A percentile compares a stretch with the other conserved stretches of the same genome.
Evolutionary conservation across 1,140 invertebrate genomes (phyloP).

Genomic region (Ceratina australensis): DNA sequence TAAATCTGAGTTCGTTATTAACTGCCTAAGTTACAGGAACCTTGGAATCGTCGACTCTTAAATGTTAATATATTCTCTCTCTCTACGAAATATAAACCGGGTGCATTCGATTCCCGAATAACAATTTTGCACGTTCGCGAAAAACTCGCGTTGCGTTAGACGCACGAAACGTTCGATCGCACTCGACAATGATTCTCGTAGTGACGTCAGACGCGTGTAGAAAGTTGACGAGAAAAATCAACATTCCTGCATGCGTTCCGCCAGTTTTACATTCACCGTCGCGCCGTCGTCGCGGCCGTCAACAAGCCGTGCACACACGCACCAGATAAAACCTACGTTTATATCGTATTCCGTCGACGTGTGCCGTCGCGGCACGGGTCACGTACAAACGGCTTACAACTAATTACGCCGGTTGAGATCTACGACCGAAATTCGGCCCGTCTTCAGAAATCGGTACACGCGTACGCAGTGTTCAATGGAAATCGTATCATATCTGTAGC

Average conservation of each 20-base stretch:
- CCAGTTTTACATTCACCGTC: conserved; percentile 61
- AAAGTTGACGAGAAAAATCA: conserved; percentile 63
- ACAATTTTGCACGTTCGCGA: too few relatives aligned
- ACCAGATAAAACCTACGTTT: conserved; percentile 53
- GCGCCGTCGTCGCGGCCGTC: conserved; percentile 16
- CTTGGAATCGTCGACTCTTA: not conserved
- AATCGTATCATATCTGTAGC: too few relatives aligned
- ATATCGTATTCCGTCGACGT: conserved; percentile 44
- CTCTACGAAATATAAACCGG: not conserved
- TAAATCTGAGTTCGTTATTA: not conserved
- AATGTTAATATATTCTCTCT: not conserved
- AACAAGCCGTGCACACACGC: conserved; percentile 24
- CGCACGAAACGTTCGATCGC: conserved; percentile 32
- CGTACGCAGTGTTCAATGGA: too few relatives aligned
- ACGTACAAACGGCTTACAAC: conserved; percentile 37
- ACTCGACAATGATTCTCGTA: conserved; percentile 43
- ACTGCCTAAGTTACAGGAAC: too few relatives aligned
- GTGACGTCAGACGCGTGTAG: conserved; percentile 61
- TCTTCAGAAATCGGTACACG: too few relatives aligned
- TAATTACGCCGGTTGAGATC: conserved; percentile 42
- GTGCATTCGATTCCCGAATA: too few relatives aligned
- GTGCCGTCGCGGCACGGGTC: conserved; percentile 19
- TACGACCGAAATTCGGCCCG: not conserved
- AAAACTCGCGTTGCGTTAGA: not conserved
- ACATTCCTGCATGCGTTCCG: conserved; percentile 63